These are phyloP conservation scores for Ommatoiulus sabulosus DNA, from an alignment of 2,888 invertebrate species.

Conservation along the genomic window DNA sequence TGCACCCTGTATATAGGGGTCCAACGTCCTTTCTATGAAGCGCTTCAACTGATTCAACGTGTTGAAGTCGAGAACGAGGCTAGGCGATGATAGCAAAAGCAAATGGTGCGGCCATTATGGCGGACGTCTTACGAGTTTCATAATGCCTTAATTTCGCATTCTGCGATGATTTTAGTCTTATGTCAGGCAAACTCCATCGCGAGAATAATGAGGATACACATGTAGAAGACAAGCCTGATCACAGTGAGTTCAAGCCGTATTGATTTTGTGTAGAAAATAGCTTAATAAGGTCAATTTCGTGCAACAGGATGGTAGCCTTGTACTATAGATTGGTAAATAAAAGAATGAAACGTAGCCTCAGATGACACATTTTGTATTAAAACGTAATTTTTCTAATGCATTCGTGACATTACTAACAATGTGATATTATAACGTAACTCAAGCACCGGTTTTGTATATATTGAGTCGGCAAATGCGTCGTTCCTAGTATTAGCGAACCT, in stretches of 20 bases:
- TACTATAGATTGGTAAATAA: slow-evolving; percentile 21
- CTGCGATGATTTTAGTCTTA: slow-evolving; percentile 38
- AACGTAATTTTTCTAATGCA: not conserved
- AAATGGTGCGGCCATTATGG: slow-evolving; percentile 49
- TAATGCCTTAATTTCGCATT: slow-evolving; percentile 50
- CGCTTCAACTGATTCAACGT: not conserved
- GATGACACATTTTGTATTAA: not conserved
- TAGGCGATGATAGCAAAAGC: not conserved
- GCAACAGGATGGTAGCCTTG: slow-evolving; percentile 45
- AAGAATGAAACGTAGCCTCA: not conserved
- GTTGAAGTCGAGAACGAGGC: not conserved
- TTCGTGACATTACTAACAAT: not conserved
- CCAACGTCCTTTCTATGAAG: not conserved
- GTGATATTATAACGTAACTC: not conserved
- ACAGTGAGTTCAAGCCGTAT: not conserved
- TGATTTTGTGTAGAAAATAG: not conserved
- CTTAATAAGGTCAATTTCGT: not conserved
- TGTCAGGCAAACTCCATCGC: slow-evolving; percentile 38
- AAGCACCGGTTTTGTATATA: not conserved
- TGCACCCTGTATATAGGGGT: not conserved
- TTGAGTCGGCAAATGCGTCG: not conserved
- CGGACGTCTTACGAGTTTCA: slow-evolving; percentile 7
- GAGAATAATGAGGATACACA: slow-evolving; percentile 4
- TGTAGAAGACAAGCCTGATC: slow-evolving; percentile 25
- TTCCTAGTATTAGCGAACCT: not conserved